Evolutionary conservation across 2,888 invertebrate genomes (phyloP), one percentile per base, ranked within the genome.

Genomic region (Baccha elongata): DNA sequence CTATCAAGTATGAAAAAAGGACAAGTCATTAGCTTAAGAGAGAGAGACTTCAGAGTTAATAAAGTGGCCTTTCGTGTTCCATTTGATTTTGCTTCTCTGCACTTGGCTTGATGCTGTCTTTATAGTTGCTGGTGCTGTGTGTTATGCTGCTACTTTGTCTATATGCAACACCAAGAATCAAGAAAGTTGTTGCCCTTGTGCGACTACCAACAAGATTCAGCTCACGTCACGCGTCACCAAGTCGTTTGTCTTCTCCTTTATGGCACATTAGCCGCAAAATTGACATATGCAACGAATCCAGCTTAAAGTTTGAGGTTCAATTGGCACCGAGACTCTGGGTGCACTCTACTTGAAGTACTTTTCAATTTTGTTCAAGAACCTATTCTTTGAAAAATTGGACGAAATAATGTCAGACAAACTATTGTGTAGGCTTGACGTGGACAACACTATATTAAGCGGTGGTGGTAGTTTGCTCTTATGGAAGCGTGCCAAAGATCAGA

Each of bases 221-320:
- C 83, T 83, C 83, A 83, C 76, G 83, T 83, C 83, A 83, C 78
- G 78, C 83, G 78, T 83, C 83, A 83, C 83, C 73, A 64, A 83
- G 83, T 78, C 83, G 83, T 83, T 83, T 83, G 83, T 83, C 83
- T 83, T 83, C 83, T 83, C 83, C 72, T 83, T 78, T 78, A 83
- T 83, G 78, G 83, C 83, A 83, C 73, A 83, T 83, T 83, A 73
- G 78, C 62, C 32, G 67, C 64, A 72, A 68, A n/a, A 76, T 71
- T 83, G 83, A 76, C 69, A 80, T 75, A 73, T 67, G 64, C 72
- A 68, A 62, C 53, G 76, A 42, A 68, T 69, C n/a, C 69, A 23
- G 37, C 23, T 58, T 58, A 40, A n/a, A 6, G 37, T 60, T 58
- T 72, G 40, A 58, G 23, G 37, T 13, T 40, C 6, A 37, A 55